A percentile compares a stretch with the other conserved stretches of the same genome.
phyloP scores from a whole-genome alignment of 64 coral and sea anemone species.

The Trachythela sp. region DNA sequence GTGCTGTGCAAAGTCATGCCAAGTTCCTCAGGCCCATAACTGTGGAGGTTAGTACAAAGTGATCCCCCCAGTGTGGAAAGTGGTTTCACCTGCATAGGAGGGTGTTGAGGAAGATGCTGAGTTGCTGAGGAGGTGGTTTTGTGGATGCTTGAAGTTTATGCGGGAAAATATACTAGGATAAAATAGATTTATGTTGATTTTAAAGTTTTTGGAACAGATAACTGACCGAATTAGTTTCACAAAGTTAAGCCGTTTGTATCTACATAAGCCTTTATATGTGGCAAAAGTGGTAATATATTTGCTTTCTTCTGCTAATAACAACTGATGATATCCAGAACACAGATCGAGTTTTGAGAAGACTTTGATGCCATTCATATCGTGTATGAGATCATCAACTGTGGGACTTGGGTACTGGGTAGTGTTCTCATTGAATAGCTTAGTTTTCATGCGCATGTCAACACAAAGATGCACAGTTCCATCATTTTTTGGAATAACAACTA shows the following conservation, averaged over 20 bases:
- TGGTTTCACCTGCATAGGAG: background rate
- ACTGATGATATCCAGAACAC: constrained; percentile 1
- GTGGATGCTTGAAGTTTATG: background rate
- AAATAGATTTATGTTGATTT: background rate
- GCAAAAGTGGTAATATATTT: constrained; percentile 25
- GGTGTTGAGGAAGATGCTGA: background rate
- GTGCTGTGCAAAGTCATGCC: background rate
- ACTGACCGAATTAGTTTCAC: background rate
- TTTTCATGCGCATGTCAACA: constrained; percentile 31
- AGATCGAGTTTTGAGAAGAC: constrained; percentile 34
- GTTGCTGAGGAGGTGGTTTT: background rate
- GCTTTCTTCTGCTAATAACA: constrained; percentile 15
- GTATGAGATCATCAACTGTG: constrained; percentile 23
- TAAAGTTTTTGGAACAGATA: constrained; percentile 36
- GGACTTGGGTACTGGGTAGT: constrained; percentile 14
- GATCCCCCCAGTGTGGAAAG: background rate
- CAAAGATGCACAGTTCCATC: constrained; percentile 6
- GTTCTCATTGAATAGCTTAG: constrained; percentile 6
- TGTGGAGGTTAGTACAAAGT: background rate
- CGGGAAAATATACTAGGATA: background rate
- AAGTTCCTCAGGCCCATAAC: background rate
- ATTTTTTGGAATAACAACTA: no score
- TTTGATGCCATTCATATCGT: constrained; percentile 7
- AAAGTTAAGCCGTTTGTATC: constrained; percentile 27
- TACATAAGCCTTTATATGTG: background rate